Percentiles rank a stretch among this genome's conserved stretches.
Conservation (phyloP, 2,797 vertebrate genomes). For the Taeniopygia guttata region DNA sequence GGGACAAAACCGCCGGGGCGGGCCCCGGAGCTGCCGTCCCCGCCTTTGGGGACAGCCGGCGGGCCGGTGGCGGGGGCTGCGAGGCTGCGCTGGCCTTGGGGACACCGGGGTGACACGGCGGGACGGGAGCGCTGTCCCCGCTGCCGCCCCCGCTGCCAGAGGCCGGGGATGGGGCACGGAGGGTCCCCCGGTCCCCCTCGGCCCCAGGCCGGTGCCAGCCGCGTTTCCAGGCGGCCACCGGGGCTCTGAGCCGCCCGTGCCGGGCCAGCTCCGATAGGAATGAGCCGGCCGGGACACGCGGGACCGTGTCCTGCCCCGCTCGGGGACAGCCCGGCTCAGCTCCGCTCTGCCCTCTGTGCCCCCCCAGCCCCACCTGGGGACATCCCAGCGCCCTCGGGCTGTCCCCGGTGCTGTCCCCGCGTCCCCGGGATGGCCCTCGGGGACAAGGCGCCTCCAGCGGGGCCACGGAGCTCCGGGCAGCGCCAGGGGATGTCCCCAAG, state of each 20-base stretch:
- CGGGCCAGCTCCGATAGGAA: neutral
- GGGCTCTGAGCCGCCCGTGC: constrained; percentile 55
- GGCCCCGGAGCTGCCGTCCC: fast-evolving
- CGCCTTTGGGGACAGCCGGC: neutral
- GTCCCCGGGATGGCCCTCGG: neutral
- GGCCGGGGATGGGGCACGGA: neutral
- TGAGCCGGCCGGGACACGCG: neutral
- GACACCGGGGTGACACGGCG: fast-evolving
- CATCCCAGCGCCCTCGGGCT: too few relatives aligned
- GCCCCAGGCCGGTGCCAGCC: neutral
- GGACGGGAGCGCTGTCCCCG: too few relatives aligned
- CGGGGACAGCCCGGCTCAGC: neutral
- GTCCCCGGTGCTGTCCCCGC: neutral
- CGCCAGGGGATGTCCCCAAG: neutral
- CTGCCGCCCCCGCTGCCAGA: too few relatives aligned
- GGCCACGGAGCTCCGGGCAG: neutral
- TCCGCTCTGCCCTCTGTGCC: neutral
- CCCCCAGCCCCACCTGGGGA: neutral
- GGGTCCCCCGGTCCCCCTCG: neutral
- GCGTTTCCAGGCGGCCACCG: constrained; percentile 22
- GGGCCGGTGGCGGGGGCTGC: fast-evolving
- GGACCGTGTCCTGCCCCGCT: neutral
- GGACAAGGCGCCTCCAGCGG: too few relatives aligned
- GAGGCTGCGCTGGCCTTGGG: neutral
- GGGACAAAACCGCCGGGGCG: fast-evolving